Conservation (phyloP, 2,888 invertebrate species). For the Morinoia aosen region DNA sequence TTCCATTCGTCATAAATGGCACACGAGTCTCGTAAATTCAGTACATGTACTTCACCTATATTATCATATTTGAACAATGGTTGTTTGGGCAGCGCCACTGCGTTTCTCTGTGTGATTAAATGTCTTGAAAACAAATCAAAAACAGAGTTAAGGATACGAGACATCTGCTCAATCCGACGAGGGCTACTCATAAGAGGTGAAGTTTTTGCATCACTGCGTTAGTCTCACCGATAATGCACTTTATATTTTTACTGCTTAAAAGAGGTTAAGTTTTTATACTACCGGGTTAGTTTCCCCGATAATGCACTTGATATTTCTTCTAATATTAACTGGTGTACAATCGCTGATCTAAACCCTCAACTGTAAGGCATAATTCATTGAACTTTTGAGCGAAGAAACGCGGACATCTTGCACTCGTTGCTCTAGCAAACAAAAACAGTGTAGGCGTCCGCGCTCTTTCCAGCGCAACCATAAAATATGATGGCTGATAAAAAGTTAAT, state of each 20-base stretch:
- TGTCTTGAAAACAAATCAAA: not conserved
- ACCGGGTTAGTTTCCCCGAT: not conserved
- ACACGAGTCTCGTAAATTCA: not conserved
- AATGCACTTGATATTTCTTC: not conserved
- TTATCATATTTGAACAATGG: not conserved
- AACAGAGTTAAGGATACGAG: not conserved
- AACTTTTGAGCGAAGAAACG: not conserved
- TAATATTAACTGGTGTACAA: not conserved
- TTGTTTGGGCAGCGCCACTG: not conserved
- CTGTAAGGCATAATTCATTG: not conserved
- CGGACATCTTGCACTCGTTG: not conserved
- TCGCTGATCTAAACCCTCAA: not conserved
- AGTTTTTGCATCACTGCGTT: not conserved
- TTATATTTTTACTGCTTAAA: not conserved
- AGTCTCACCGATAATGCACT: not conserved
- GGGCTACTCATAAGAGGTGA: not conserved
- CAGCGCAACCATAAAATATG: not conserved
- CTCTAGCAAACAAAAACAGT: not conserved
- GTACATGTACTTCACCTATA: not conserved
- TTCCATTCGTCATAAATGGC: not conserved
- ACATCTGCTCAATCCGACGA: not conserved
- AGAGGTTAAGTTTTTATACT: not conserved
- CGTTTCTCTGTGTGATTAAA: not conserved
- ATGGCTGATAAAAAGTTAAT: not conserved
- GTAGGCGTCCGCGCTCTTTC: not conserved